Base-by-base conservation (phyloP, 2,888 invertebrate species). In the Notodonta dromedarius region DNA sequence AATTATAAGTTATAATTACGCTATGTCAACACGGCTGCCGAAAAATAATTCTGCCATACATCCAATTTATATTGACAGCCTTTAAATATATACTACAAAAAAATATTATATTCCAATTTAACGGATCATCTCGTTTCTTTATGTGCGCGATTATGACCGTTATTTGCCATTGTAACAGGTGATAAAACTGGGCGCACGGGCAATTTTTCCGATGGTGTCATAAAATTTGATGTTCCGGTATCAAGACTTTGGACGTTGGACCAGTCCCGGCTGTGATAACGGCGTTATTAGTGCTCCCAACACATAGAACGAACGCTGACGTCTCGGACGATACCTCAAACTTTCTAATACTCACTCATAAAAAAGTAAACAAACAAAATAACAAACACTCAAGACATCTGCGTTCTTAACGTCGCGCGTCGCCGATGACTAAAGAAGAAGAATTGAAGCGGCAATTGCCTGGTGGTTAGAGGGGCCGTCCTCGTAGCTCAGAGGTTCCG, bases 1-100 rank as follows among this genome's bases (percentile, higher is more conserved):
- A 67, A 73, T 75, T 69, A 73, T 67, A 70, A 67, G 57, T 66
- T 65, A 67, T 64, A 63, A 65, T 68, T 64, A 63, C 51, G 24
- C 56, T 57, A 63, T 70, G 66, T 70, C 67, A 72, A 76, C 68
- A 71, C 61, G 60, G 59, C 55, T 57, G 44, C 50, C 50, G 40
- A 51, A 35, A 58, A 60, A 56, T 42, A 24, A 53, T 51, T 50
- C 44, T 58, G 24, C 13, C 56, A 53, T 50, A 59, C 48, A 48
- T 46, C 16, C 39, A 60, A 63, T 60, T 57, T 55, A 57, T 46
- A 44, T 56, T 64, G 58, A 58, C 63, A 56, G 50, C 54, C 50
- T 48, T 39, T 55, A 55, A 55, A 55, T 55, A 39, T 55, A 55
- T 55, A 55, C 16, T 40, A 55, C 40, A 55, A 39, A 55, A 48